Percentiles rank a stretch among this genome's conserved stretches.
phyloP scores from a whole-genome alignment of 2,888 invertebrate genomes.

The Antheraea assamensis region DNA sequence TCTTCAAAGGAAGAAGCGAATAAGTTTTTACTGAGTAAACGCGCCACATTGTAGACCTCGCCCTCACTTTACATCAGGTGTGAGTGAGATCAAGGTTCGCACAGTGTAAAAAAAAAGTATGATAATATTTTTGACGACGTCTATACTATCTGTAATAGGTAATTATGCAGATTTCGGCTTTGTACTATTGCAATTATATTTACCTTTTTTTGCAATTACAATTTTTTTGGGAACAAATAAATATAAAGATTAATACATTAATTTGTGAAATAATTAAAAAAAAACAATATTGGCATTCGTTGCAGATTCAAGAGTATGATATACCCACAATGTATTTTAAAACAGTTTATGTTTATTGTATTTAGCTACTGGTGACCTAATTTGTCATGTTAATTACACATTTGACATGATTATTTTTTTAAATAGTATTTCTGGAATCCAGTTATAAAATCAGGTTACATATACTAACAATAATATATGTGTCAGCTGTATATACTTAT shows the following conservation, averaged over 20 bases:
- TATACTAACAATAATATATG: background rate
- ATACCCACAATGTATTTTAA: background rate
- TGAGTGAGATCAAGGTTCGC: too few relatives aligned
- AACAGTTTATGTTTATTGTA: background rate
- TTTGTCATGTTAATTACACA: background rate
- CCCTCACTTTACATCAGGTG: too few relatives aligned
- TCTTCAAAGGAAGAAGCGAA: too few relatives aligned
- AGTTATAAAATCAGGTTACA: background rate
- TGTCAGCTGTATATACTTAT: background rate
- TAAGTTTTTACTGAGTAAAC: too few relatives aligned
- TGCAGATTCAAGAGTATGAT: background rate
- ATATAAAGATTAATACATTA: background rate
- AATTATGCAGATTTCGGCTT: background rate
- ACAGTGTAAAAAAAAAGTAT: too few relatives aligned
- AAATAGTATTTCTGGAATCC: background rate
- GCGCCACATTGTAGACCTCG: too few relatives aligned
- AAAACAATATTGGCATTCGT: background rate
- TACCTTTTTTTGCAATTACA: too few relatives aligned
- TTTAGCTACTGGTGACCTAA: background rate
- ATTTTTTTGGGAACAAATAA: background rate
- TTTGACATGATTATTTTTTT: background rate
- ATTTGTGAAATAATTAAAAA: background rate
- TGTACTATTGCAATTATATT: background rate
- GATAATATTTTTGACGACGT: too few relatives aligned
- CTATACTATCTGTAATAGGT: too few relatives aligned